Percentiles rank a stretch among this genome's conserved stretches.
Conservation (phyloP, 2,888 invertebrate genomes). For the Acanthosepion esculentum region DNA sequence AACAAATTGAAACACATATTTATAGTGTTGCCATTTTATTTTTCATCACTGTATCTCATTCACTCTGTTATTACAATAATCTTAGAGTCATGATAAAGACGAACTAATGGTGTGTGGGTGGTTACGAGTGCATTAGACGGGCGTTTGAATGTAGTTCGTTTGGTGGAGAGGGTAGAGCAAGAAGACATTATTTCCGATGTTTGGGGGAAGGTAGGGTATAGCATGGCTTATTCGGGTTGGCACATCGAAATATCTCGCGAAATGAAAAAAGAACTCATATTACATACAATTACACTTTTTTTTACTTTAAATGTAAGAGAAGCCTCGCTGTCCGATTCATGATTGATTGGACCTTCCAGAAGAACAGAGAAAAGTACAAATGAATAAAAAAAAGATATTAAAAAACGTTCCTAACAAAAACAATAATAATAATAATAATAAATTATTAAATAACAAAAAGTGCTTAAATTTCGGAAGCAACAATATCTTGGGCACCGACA, state of each 20-base stretch:
- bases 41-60: neutral
- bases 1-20: too few relatives aligned
- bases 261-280: constrained; percentile 33
- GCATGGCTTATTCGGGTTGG: neutral
- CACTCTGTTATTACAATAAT: neutral
- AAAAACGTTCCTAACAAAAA: neutral
- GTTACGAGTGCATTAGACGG: neutral
- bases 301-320: constrained; percentile 9
- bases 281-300: constrained; percentile 23
- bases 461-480: constrained; percentile 1
- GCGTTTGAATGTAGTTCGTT: neutral
- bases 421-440: neutral
- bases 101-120: neutral
- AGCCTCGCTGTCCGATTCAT: constrained; percentile 21
- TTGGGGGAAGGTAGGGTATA: neutral
- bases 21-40: neutral
- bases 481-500: neutral
- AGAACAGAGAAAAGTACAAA: neutral
- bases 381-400: neutral
- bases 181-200: neutral
- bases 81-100: neutral
- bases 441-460: neutral
- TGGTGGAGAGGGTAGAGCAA: neutral
- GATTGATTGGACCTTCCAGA: constrained; percentile 18
- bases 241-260: constrained; percentile 23